Conservation (phyloP, 92 coral and sea anemone species). For the Epizoanthus stellaris region DNA sequence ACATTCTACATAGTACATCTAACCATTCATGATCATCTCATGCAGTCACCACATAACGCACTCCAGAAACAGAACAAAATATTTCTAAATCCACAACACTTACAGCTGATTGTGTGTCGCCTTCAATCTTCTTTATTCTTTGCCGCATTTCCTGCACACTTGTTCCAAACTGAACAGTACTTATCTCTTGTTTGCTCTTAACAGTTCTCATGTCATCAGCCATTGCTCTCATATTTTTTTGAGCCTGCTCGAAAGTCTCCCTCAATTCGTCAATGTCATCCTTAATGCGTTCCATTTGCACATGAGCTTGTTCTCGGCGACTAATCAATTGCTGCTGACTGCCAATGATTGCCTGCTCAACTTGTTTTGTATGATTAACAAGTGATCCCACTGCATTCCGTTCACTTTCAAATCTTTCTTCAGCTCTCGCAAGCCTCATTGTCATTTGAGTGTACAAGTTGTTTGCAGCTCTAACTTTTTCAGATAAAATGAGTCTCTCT, state of each 20-base stretch:
- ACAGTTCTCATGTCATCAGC: slow-evolving; percentile 87
- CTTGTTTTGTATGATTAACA: slow-evolving; percentile 93
- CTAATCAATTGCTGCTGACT: slow-evolving; percentile 87
- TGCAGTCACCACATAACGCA: neutral
- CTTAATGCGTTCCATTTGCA: slow-evolving; percentile 78
- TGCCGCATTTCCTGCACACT: slow-evolving; percentile 90
- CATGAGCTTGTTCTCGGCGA: slow-evolving; percentile 92
- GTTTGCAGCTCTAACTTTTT: slow-evolving; percentile 91
- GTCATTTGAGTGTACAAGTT: slow-evolving; percentile 89
- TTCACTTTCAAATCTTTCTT: slow-evolving; percentile 92
- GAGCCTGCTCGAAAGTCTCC: slow-evolving; percentile 83
- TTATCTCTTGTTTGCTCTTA: slow-evolving; percentile 90
- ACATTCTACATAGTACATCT: too few relatives aligned
- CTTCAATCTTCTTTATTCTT: slow-evolving; percentile 89
- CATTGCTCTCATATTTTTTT: slow-evolving; percentile 85
- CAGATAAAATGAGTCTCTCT: slow-evolving; percentile 83
- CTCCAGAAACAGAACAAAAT: neutral
- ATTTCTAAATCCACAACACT: slow-evolving; percentile 43
- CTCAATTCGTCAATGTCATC: slow-evolving; percentile 92
- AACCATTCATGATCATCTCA: neutral
- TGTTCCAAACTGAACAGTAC: slow-evolving; percentile 87
- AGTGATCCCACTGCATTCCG: slow-evolving; percentile 88
- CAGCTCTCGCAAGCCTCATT: slow-evolving; percentile 93
- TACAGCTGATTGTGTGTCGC: slow-evolving; percentile 87
- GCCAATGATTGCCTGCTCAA: slow-evolving; percentile 97